Conservation (phyloP, 2,797 vertebrate genomes). For the Sardinella longiceps region DNA sequence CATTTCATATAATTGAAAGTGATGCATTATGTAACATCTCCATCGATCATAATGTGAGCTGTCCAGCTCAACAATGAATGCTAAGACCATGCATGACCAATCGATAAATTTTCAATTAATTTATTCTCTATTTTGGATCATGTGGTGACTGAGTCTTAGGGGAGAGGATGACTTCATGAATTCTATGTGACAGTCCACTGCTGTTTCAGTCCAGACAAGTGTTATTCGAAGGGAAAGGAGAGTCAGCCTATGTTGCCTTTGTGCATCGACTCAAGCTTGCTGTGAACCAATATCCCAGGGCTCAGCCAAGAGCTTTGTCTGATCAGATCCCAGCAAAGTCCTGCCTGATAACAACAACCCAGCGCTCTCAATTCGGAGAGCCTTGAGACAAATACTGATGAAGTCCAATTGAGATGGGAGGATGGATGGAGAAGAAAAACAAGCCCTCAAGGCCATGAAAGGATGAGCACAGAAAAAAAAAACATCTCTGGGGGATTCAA, state of each 20-base stretch:
- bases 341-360: neutral
- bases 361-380: neutral
- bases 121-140: too few species aligned
- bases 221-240: neutral
- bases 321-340: neutral
- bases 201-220: neutral
- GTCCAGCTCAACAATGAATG: neutral
- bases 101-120: neutral
- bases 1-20: neutral
- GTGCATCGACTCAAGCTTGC: neutral
- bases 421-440: neutral
- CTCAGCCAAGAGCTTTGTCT: neutral
- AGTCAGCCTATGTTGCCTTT: neutral
- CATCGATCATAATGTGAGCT: neutral
- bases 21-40: neutral
- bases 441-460: neutral
- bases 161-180: neutral
- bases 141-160: neutral
- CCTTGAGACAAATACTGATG: slow-evolving; percentile 14
- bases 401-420: neutral
- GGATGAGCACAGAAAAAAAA: neutral
- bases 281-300: neutral
- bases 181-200: neutral
- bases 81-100: neutral
- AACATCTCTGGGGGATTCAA: neutral